Conservation (phyloP, 1,140 invertebrate genomes). For the Zaprionus africanus region DNA sequence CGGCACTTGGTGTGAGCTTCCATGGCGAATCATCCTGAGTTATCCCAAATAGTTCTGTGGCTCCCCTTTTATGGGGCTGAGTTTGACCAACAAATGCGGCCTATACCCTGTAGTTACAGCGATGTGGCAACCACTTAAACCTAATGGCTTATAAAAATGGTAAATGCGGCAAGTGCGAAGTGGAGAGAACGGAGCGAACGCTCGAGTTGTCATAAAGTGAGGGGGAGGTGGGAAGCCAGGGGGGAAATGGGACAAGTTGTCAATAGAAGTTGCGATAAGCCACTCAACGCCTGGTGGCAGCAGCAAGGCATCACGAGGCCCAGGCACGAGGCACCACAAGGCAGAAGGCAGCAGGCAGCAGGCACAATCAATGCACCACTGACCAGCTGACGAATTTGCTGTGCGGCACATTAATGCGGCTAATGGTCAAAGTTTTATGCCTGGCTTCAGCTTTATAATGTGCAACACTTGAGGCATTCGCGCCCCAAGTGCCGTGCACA, state of each 20-base stretch:
- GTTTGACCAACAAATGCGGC: background rate
- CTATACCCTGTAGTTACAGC: background rate
- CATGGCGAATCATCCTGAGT: too few relatives aligned
- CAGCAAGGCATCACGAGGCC: background rate
- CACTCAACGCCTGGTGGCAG: slow-evolving; percentile 34
- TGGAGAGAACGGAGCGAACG: background rate
- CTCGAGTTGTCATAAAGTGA: background rate
- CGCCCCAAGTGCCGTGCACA: slow-evolving; percentile 19
- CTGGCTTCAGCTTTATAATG: slow-evolving; percentile 68
- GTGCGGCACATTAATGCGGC: slow-evolving; percentile 73
- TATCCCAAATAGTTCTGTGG: too few relatives aligned
- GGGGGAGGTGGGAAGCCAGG: background rate
- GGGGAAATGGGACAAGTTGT: slow-evolving; percentile 45
- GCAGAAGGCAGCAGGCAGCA: background rate
- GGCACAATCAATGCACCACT: slow-evolving; percentile 59
- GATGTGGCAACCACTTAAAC: background rate
- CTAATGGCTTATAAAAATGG: slow-evolving; percentile 5
- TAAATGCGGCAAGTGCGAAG: background rate
- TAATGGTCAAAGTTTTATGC: slow-evolving; percentile 81
- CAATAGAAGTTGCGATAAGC: slow-evolving; percentile 68
- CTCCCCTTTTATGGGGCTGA: background rate
- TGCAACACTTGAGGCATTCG: slow-evolving; percentile 70
- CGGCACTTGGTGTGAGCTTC: too few relatives aligned
- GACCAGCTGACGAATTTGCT: slow-evolving; percentile 77
- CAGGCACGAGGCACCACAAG: background rate